Conservation (phyloP, 2,113 vertebrate species). For the Aviceda subcristata region DNA sequence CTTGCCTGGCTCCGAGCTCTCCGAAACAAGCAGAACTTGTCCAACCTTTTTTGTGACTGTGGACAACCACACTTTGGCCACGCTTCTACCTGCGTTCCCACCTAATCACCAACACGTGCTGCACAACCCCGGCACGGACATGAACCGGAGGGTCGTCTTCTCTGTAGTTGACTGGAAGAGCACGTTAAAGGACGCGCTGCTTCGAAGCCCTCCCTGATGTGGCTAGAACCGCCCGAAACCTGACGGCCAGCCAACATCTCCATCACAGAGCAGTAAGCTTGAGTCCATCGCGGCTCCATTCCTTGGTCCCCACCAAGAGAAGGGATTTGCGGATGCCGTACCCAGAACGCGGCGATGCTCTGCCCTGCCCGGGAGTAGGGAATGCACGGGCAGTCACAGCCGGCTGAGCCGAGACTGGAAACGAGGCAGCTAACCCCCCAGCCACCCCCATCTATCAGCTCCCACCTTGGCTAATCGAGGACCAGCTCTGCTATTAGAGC, state of each 20-base stretch:
- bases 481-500: background rate
- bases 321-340: background rate
- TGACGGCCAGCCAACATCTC: background rate
- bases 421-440: background rate
- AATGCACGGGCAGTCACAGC: rapidly evolving
- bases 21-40: background rate
- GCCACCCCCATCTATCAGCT: background rate
- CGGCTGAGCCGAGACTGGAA: background rate
- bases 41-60: background rate
- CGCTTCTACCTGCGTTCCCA: background rate
- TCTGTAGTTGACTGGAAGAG: background rate
- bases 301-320: background rate
- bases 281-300: background rate
- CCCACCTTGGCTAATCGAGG: background rate
- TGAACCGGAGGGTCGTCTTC: background rate
- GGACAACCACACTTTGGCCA: background rate
- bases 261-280: background rate
- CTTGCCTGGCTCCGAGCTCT: background rate
- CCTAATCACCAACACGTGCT: rapidly evolving
- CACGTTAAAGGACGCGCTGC: background rate
- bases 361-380: background rate
- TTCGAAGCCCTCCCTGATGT: background rate
- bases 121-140: background rate
- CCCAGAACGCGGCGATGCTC: background rate
- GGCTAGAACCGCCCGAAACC: background rate